Conservation (phyloP, 2,113 vertebrate genomes). For the Sminthopsis crassicaudata region DNA sequence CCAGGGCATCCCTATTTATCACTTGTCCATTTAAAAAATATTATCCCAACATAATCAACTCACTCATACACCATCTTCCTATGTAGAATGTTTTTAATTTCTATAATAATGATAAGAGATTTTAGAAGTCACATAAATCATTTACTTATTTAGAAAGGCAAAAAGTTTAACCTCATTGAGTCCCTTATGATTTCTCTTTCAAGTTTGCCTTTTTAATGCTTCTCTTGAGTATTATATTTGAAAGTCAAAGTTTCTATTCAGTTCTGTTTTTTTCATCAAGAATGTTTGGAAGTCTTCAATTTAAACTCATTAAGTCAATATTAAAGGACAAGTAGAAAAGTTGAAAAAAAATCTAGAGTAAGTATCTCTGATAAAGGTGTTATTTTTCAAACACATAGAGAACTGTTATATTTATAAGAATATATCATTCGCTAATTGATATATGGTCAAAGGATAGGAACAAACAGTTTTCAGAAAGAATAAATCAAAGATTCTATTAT, state of each 20-base stretch:
- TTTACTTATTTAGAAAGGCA: neutral
- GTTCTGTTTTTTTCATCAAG: neutral
- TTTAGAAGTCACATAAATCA: neutral
- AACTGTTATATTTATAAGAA: neutral
- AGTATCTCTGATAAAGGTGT: neutral
- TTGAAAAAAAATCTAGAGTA: too few relatives aligned
- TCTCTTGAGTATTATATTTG: neutral
- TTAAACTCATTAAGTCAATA: neutral
- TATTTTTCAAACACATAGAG: neutral
- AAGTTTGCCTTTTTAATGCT: neutral
- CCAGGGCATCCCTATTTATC: neutral
- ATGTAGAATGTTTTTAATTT: neutral
- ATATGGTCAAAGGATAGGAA: neutral
- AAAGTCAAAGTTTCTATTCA: neutral
- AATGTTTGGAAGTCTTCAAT: neutral
- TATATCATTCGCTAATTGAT: neutral
- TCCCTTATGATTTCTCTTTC: neutral
- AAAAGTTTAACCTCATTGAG: neutral
- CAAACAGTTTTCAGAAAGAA: neutral
- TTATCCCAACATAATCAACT: neutral
- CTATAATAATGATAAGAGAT: neutral
- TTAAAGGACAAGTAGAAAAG: neutral
- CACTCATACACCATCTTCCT: neutral
- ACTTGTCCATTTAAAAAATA: neutral
- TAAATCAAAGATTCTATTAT: neutral